Base-by-base conservation (phyloP, 64 coral and sea anemone species). In the Montipora capricornis region DNA sequence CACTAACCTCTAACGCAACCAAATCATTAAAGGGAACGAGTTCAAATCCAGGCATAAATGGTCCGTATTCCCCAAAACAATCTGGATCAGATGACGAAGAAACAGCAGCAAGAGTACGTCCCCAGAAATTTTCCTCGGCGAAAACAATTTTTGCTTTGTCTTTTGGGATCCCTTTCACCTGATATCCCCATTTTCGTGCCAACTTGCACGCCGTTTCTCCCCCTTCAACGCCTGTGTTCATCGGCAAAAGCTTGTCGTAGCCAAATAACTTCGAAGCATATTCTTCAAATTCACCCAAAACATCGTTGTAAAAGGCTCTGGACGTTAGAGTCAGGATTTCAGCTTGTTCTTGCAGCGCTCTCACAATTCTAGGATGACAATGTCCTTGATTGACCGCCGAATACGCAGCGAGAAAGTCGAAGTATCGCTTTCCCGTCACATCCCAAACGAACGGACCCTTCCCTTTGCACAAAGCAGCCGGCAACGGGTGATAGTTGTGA, bases 301-400 rank as follows among this genome's bases (percentile, higher is more conserved):
- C 92, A 53, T 96, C 85, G 60, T 95, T 98, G 77, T 98, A 98
- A 86, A 98, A 98, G 47, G 97, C 97, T 92, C 97, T 88, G 19
- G 97, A 98, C 10, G 97, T 95, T 58, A 98, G 71, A 17, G 83
- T 83, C 46, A 98, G 22, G 24, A 84, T 91, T 79, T 95, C 91
- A 8, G 77, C 94, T 75, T 98, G 97, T 44, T 93, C 83, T 51
- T 96, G 88, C 1, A 98, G 76, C 2, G 94, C 84, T 15, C 89
- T 89, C 8, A 98, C 91, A 55, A 98, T 98, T 77, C 83, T 93
- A 5, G 97, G 97, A 83, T 98, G 97, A 61, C 93, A 98, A 76
- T 98, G 97, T 78, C 97, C 97, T 94, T 98, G 97, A 58, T 98
- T 98, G 44, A 98, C 91, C 3, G 97, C 97, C 29, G 97, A 98